Evolutionary conservation across 2,113 vertebrate genomes (phyloP).

Genomic region (Tylochromis polylepis): DNA sequence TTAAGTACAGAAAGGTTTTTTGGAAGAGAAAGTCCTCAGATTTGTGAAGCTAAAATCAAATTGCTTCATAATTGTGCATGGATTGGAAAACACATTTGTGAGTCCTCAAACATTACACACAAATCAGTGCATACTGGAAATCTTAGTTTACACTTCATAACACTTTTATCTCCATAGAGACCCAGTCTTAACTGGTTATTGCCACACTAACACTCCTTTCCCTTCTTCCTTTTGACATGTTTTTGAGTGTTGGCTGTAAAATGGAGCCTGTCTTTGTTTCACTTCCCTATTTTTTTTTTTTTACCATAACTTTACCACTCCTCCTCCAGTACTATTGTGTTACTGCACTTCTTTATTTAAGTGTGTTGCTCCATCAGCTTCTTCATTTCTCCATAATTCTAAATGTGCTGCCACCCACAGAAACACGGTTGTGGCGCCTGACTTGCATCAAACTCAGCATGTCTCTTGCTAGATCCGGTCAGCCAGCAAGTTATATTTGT

Average conservation of each 20-base stretch:
- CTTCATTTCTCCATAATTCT: not conserved
- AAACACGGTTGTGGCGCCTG: rapidly evolving
- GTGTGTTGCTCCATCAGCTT: not conserved
- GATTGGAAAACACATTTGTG: too few relatives aligned
- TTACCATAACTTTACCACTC: not conserved
- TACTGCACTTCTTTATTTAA: not conserved
- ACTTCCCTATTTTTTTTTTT: not conserved
- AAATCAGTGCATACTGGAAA: not conserved
- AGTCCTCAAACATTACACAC: not conserved
- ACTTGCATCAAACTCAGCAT: not conserved
- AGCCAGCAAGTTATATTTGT: not conserved
- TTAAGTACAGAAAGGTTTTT: not conserved
- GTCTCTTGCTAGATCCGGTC: not conserved
- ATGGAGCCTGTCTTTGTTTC: not conserved
- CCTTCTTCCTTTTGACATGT: not conserved
- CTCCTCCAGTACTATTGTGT: not conserved
- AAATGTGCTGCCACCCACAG: not conserved
- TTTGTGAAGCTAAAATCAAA: not conserved
- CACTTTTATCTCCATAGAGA: not conserved
- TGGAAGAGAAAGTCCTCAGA: not conserved
- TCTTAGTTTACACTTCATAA: not conserved
- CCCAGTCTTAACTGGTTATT: not conserved
- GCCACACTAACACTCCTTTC: not conserved
- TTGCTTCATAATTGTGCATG: too few relatives aligned
- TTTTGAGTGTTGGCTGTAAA: not conserved